Percentiles rank a stretch among this genome's conserved stretches.
These are phyloP conservation scores for Dermochelys coriacea DNA, from an alignment of 2,797 vertebrate species.

Conservation along the genomic window DNA sequence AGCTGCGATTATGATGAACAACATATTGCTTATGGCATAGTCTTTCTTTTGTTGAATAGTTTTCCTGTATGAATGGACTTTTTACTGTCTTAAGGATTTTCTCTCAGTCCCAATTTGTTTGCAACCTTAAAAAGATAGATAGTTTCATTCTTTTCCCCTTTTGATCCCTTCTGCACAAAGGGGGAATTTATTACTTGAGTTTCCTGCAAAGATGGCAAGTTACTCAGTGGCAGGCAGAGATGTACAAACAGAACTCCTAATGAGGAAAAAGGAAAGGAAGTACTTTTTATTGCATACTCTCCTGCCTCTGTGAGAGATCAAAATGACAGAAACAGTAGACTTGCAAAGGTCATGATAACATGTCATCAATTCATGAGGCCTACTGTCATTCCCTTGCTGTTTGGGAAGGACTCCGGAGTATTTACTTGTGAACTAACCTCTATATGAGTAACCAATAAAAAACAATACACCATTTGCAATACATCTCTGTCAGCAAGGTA, in stretches of 20 bases:
- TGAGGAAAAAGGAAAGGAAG: conserved; percentile 29
- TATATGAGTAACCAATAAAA: neutral
- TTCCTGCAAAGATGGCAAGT: neutral
- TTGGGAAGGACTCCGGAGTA: conserved; percentile 24
- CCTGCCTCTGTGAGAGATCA: conserved; percentile 56
- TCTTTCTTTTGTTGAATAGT: neutral
- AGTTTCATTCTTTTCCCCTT: neutral
- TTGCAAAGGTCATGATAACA: conserved; percentile 66
- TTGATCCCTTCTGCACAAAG: neutral
- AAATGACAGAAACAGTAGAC: conserved; percentile 50
- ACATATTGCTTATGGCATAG: neutral
- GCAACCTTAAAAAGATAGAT: neutral
- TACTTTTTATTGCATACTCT: conserved; percentile 23
- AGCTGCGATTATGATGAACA: neutral
- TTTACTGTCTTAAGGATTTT: neutral
- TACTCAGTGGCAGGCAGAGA: neutral
- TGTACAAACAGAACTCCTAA: neutral
- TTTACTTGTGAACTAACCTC: neutral
- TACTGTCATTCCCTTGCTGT: conserved; percentile 9
- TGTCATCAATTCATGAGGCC: conserved; percentile 39
- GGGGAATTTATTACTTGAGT: conserved; percentile 13
- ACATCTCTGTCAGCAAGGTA: neutral
- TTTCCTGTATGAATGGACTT: neutral
- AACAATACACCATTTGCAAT: neutral
- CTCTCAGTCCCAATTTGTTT: neutral